Evolutionary conservation across 2,113 vertebrate genomes (phyloP), one percentile per base, ranked within the genome.

Genomic region (Pandion haliaetus): DNA sequence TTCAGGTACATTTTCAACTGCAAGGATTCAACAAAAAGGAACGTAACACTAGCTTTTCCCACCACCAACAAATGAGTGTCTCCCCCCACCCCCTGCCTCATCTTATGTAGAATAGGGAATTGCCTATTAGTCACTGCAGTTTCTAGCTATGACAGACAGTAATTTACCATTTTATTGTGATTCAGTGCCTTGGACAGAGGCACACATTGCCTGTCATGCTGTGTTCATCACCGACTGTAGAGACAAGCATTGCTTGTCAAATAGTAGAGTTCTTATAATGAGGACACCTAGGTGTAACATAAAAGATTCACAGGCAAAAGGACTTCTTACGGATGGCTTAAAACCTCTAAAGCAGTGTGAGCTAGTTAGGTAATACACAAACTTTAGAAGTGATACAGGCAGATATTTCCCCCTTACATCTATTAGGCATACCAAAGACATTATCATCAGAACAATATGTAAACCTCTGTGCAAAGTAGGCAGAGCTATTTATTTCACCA

Each of bases 121-220:
- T 93, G 96, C 92, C 93, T 97, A 97, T 97, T 97, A 96, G 96
- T 96, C 96, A 93, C 93, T 96, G 93, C 81, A 79, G 95, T 96
- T 97, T 93, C 94, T 95, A 87, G 95, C 87, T 94, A 97, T 98
- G 97, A 98, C 97, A 98, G 97, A 98, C 97, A 97, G 97, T 97
- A 98, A 98, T 98, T 98, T 98, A 97, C 96, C 97, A 95, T 97
- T 98, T 98, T 98, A 97, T 97, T 98, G 97, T 98, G 97, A 98
- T 98, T 98, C 98, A 98, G 96, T 97, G 96, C 96, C 95, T 97
- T 92, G 97, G 98, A 98, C 97, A 97, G 97, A 97, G 96, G 97
- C 97, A 97, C 95, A 97, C 96, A 97, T 93, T 95, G 92, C 96
- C 97, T 98, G 97, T 98, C 98, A 97, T 94, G 86, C 96, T 96